A percentile compares a stretch with the other conserved stretches of the same genome.
phyloP scores from a whole-genome alignment of 1,140 invertebrate genomes.

The Drosophila lacteicornis region DNA sequence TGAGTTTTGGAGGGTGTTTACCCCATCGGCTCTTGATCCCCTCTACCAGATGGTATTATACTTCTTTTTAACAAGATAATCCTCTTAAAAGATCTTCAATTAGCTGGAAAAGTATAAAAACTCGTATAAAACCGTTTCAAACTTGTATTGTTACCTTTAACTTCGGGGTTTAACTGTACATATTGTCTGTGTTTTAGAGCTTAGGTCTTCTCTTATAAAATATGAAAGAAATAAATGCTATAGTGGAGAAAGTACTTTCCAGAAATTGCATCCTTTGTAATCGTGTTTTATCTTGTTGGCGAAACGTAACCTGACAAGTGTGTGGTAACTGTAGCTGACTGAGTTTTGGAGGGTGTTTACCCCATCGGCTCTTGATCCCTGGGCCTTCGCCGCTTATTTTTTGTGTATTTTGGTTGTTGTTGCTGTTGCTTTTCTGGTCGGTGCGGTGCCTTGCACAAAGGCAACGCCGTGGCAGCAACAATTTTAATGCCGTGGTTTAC shows the following conservation, averaged over 20 bases:
- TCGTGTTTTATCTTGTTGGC: not conserved
- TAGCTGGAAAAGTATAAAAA: no score
- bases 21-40: not conserved
- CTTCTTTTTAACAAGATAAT: no score
- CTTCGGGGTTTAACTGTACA: no score
- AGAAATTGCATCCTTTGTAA: no score
- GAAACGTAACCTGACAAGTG: not conserved
- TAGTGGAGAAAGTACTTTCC: no score
- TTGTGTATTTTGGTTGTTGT: constrained; percentile 32
- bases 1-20: constrained; percentile 14
- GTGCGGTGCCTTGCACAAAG: constrained; percentile 70
- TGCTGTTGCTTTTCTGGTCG: constrained; percentile 44
- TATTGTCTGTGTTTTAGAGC: no score
- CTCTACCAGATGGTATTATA: no score
- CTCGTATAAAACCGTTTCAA: no score
- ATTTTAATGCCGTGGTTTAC: constrained; percentile 72
- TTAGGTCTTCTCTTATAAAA: no score
- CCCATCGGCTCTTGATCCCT: not conserved
- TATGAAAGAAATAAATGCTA: no score
- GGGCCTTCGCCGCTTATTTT: constrained; percentile 12
- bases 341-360: constrained; percentile 12
- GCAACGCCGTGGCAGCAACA: constrained; percentile 60
- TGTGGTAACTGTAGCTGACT: not conserved
- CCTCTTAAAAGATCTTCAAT: no score
- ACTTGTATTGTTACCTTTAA: no score